A percentile compares a stretch with the other conserved stretches of the same genome.
Evolutionary conservation across 2,888 invertebrate genomes (phyloP).

Genomic region (Ptilodon capucinus): DNA sequence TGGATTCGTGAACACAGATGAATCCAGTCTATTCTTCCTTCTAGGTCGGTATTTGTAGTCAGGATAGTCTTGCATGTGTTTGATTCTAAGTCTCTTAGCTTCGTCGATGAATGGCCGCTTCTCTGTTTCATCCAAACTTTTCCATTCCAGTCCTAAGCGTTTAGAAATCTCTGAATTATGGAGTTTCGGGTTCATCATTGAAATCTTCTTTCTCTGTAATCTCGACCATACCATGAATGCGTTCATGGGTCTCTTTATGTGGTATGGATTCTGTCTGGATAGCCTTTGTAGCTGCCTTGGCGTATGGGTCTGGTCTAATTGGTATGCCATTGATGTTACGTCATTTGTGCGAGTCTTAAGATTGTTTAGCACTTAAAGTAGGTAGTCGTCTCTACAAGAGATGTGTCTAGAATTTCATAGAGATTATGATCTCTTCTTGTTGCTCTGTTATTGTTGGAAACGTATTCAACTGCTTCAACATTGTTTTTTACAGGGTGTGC

Average conservation of each 20-base stretch:
- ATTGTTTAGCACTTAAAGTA: background rate
- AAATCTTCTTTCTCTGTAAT: slow-evolving; percentile 92
- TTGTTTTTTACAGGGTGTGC: background rate
- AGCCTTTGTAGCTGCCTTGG: slow-evolving; percentile 55
- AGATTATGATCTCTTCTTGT: background rate
- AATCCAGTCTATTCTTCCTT: slow-evolving; percentile 82
- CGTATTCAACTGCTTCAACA: background rate
- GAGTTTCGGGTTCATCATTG: slow-evolving; percentile 90
- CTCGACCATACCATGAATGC: slow-evolving; percentile 99
- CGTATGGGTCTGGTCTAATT: slow-evolving; percentile 44
- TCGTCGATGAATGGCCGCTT: slow-evolving; percentile 95
- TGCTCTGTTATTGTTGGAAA: background rate
- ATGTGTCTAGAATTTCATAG: background rate
- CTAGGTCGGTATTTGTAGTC: slow-evolving; percentile 87
- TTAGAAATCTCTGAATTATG: slow-evolving; percentile 92
- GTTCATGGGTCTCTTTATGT: slow-evolving; percentile 98
- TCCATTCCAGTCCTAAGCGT: slow-evolving; percentile 92
- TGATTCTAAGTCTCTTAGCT: slow-evolving; percentile 89
- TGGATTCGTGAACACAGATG: slow-evolving; percentile 53
- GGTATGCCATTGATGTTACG: slow-evolving; percentile 58
- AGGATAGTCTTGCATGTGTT: slow-evolving; percentile 88
- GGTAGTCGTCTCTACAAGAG: background rate
- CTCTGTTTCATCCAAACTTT: slow-evolving; percentile 88
- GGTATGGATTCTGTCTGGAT: slow-evolving; percentile 84
- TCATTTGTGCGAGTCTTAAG: slow-evolving; percentile 14